These are phyloP conservation scores for Rhineura floridana DNA, from an alignment of 2,113 vertebrate genomes.

Conservation along the genomic window DNA sequence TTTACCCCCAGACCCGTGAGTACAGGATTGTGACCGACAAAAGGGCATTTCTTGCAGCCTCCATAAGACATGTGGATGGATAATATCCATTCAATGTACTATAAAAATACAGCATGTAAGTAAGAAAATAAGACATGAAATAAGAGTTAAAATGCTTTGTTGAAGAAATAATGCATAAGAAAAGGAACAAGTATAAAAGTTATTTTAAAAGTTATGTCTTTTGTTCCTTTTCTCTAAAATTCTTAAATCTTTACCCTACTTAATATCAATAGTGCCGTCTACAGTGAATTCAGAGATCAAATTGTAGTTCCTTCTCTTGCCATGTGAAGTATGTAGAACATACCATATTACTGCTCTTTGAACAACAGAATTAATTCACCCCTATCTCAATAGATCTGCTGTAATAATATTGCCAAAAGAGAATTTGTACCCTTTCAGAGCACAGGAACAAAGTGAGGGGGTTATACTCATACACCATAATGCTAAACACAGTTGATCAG, in stretches of 20 bases:
- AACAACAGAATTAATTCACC: background rate
- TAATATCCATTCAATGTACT: no score
- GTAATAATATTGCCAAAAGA: background rate
- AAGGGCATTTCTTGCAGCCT: background rate
- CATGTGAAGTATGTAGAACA: background rate
- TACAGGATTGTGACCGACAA: background rate
- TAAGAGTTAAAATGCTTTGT: conserved; percentile 65
- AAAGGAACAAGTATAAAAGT: background rate
- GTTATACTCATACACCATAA: background rate
- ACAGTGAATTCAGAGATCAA: conserved; percentile 43
- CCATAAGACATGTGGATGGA: no score
- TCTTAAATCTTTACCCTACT: conserved; percentile 34
- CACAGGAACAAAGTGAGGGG: background rate
- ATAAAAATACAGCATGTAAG: background rate
- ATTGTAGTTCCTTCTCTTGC: background rate
- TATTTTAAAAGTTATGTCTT: background rate
- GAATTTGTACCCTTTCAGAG: background rate
- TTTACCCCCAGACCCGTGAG: background rate
- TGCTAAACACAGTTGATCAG: background rate
- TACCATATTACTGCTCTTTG: background rate
- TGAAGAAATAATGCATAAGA: conserved; percentile 46
- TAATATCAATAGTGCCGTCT: conserved; percentile 74
- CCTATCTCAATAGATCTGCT: background rate
- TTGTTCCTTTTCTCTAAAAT: background rate
- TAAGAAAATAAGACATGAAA: conserved; percentile 36